These are phyloP conservation scores for Ceratotherium simum DNA, from an alignment of 2,113 vertebrate genomes.

Conservation along the genomic window DNA sequence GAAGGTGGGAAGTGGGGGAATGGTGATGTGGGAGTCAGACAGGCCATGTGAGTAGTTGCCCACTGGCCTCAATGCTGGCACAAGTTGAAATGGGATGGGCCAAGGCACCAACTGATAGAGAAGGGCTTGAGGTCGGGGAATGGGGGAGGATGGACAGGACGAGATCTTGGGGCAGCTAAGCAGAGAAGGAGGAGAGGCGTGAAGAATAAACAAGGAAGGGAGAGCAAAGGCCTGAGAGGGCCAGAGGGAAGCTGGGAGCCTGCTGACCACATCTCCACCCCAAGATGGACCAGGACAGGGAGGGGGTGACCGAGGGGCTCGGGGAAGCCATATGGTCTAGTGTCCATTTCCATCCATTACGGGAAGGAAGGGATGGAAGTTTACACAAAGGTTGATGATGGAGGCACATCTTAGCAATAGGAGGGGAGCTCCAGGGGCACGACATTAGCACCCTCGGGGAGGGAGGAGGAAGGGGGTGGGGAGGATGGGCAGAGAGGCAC, in stretches of 20 bases:
- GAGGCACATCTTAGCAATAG: neutral
- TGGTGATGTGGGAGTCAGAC: neutral
- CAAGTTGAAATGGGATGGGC: neutral
- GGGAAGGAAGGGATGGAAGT: neutral
- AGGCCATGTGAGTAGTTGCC: neutral
- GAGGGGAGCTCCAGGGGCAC: neutral
- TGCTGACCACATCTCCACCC: neutral
- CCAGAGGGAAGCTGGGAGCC: neutral
- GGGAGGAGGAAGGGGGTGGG: neutral
- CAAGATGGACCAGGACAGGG: neutral
- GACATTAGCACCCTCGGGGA: neutral
- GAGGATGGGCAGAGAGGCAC: neutral
- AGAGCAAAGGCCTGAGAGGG: neutral
- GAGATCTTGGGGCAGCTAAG: too few relatives aligned
- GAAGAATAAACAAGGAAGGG: neutral
- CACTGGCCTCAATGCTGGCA: accelerated
- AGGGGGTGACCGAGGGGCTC: too few relatives aligned
- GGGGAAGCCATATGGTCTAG: too few relatives aligned
- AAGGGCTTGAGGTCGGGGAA: too few relatives aligned
- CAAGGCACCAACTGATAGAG: neutral
- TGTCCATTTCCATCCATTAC: neutral
- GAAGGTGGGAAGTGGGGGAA: neutral
- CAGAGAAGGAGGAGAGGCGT: neutral
- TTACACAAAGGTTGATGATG: neutral
- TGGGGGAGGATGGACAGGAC: neutral